phyloP scores from a whole-genome alignment of 2,888 invertebrate genomes.

The Pilophorus perplexus region DNA sequence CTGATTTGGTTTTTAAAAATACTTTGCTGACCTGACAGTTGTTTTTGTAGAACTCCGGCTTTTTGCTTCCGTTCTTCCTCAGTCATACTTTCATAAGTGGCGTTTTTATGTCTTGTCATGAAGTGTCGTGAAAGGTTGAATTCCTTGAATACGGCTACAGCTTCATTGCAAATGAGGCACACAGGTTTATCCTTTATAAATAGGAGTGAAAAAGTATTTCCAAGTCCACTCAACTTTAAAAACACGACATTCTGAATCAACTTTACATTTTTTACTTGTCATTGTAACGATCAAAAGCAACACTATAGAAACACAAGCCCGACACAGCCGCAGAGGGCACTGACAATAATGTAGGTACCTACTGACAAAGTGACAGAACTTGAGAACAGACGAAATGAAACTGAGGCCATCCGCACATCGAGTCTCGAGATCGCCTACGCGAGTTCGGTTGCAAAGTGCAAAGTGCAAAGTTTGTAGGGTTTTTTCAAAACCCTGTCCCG shows the following conservation, averaged over 20 bases:
- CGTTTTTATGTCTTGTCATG: constrained; percentile 37
- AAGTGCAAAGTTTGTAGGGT: too few relatives aligned
- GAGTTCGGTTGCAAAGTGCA: too few relatives aligned
- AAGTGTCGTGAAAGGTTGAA: constrained; percentile 32
- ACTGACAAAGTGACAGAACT: too few relatives aligned
- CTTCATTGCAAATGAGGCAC: constrained; percentile 35
- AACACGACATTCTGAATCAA: too few relatives aligned
- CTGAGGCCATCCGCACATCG: too few relatives aligned
- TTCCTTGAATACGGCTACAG: constrained; percentile 35
- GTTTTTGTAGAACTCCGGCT: not conserved
- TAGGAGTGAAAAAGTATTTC: constrained; percentile 27
- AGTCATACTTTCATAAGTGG: constrained; percentile 16
- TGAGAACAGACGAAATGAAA: too few relatives aligned
- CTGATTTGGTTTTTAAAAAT: constrained; percentile 1
- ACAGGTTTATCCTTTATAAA: constrained; percentile 7
- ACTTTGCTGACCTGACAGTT: constrained; percentile 19
- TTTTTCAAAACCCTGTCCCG: too few relatives aligned
- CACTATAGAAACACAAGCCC: not conserved
- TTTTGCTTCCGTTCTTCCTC: constrained; percentile 10
- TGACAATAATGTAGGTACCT: too few relatives aligned
- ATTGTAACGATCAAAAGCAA: constrained; percentile 26
- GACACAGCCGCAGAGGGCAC: too few relatives aligned
- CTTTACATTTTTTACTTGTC: constrained; percentile 29
- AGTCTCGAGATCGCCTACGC: too few relatives aligned
- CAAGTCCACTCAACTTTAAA: constrained; percentile 5